Base-by-base conservation (phyloP, 2,113 vertebrate species). In the Chaenogobius annularis region DNA sequence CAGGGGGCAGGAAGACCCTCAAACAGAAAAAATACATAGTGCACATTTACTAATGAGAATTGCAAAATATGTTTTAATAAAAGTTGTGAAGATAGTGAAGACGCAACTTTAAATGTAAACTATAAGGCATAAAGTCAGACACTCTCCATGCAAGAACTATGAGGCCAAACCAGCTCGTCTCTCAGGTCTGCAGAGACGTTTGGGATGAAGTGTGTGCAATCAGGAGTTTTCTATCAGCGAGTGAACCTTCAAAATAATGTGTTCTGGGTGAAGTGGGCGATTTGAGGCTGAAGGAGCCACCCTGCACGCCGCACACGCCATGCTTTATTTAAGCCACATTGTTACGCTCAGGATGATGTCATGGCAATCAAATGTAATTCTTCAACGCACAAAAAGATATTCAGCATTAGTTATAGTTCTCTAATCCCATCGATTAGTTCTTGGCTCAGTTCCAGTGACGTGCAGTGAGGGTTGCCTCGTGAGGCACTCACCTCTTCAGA, bases 341-440 rank as follows among this genome's bases (percentile, higher is more conserved):
- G 61, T 43, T 40, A 43, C 61, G 61, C 31, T 40, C 61, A 1
- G 61, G 35, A 14, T 40, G 61, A 63, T 15, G 61, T 63, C 61
- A 40, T 7, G n/a, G 61, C 61, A 63, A 63, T 63, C 61, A 63
- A 35, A 19, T 63, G 31, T 40, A n/a, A 61, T 61, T 31, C 58
- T 61, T 35, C 58, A 14, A 26, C 22, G 4, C 26, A 31, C 26
- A 61, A 26, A 61, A 61, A 9, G 56, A 22, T 7, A 26, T 5
- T 0, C 3, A 50, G 47, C 8, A 20, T 20, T 55, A 55, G 20
- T 1, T 55, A n/a, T 55, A 20, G n/a, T 55, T 12, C 44, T 12
- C 20, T 55, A 31, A 22, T 20, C 8, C 7, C n/a, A n/a, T 55
- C 12, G 44, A 20, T 22, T 55, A 10, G 10, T 22, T 20, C 54